A percentile compares a stretch with the other conserved stretches of the same genome.
These are phyloP conservation scores for Amphibalanus amphitrite DNA, from an alignment of 1,140 invertebrate species.

Conservation along the genomic window DNA sequence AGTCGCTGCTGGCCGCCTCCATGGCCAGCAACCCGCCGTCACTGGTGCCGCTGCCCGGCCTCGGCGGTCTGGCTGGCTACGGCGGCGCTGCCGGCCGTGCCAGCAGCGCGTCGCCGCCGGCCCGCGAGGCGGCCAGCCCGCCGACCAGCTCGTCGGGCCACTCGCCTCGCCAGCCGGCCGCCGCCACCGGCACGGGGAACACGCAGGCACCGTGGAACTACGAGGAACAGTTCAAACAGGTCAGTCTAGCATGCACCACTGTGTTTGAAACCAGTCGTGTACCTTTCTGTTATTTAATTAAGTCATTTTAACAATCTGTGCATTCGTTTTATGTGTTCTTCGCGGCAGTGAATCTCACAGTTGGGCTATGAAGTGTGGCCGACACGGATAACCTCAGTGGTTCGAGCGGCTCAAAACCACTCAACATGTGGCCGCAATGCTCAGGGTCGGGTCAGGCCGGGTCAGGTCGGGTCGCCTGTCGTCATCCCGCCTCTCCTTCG, in stretches of 20 bases:
- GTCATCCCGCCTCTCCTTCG: too few species aligned
- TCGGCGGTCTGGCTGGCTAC: background rate
- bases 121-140: background rate
- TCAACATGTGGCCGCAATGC: too few species aligned
- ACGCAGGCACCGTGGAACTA: background rate
- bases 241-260: background rate
- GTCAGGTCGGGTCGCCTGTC: too few species aligned
- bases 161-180: background rate
- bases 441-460: too few species aligned
- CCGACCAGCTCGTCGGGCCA: background rate
- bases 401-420: too few species aligned
- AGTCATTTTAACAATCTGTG: too few species aligned
- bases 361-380: too few species aligned
- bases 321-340: too few species aligned
- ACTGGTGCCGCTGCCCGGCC: background rate
- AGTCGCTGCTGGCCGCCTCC: conserved; percentile 1
- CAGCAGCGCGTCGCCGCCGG: background rate
- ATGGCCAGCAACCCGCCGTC: background rate
- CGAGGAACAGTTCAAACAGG: conserved; percentile 3
- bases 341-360: too few species aligned
- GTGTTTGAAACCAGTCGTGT: background rate
- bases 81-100: background rate
- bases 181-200: background rate
- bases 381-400: too few species aligned
- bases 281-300: too few species aligned